Evolutionary conservation across 2,113 vertebrate genomes (phyloP).

Genomic region (Elaphurus davidianus): DNA sequence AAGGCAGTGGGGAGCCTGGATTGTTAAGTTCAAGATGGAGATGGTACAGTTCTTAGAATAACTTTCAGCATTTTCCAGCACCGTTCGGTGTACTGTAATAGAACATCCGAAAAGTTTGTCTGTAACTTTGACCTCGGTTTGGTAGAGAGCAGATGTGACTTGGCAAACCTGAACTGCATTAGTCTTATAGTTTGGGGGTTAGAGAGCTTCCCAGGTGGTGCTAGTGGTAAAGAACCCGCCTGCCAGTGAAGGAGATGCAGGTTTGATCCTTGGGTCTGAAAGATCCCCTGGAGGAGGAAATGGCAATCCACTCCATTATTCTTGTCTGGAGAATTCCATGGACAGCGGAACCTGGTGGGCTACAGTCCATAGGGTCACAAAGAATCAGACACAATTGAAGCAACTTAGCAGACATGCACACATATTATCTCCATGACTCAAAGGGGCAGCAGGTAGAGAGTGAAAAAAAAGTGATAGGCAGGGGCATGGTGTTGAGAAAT

Average conservation of each 20-base stretch:
- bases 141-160: neutral
- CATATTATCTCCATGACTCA: neutral
- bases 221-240: neutral
- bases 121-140: neutral
- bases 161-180: neutral
- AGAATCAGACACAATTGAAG: neutral
- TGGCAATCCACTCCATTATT: neutral
- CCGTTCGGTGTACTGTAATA: neutral
- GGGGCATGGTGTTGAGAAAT: neutral
- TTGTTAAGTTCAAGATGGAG: neutral
- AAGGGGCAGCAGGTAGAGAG: neutral
- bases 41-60: neutral
- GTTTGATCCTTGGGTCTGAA: neutral
- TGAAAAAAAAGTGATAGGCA: neutral
- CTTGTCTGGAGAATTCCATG: neutral
- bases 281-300: neutral
- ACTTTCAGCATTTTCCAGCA: neutral
- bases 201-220: neutral
- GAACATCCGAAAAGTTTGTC: neutral
- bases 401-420: neutral
- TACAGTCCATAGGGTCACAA: neutral
- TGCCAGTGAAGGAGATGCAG: neutral
- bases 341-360: neutral
- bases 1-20: neutral
- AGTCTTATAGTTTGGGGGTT: neutral